Conservation (phyloP, 2,113 vertebrate genomes). For the Phylloscopus trochilus region DNA sequence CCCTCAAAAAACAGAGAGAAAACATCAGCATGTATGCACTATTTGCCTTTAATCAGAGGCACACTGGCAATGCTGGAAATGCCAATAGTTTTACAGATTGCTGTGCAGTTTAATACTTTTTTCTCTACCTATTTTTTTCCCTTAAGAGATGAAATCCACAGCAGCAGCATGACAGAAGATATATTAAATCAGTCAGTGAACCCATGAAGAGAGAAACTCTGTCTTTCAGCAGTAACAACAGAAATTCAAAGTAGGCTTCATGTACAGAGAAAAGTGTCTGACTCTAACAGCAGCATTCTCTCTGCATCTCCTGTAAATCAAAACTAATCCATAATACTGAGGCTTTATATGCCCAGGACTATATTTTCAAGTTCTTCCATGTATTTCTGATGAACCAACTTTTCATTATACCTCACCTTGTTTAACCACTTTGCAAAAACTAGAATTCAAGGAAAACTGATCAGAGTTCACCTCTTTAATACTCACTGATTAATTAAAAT, state of each 20-base stretch:
- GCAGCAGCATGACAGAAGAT: not conserved
- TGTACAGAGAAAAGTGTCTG: not conserved
- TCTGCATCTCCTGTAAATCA: not conserved
- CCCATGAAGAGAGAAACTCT: not conserved
- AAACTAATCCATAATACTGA: not conserved
- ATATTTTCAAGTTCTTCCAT: not conserved
- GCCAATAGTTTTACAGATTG: constrained; percentile 5
- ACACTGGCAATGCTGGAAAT: not conserved
- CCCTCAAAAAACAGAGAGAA: not conserved
- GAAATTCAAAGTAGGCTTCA: not conserved
- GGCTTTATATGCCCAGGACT: not conserved
- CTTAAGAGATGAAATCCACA: not conserved
- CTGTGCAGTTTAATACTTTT: not conserved
- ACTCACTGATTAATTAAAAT: not conserved
- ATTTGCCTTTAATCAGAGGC: constrained; percentile 10
- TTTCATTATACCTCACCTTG: not conserved
- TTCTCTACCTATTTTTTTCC: not conserved
- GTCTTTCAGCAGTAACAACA: not conserved
- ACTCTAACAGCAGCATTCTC: not conserved
- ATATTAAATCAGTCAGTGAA: not conserved
- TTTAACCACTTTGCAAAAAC: not conserved
- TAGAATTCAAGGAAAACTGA: not conserved
- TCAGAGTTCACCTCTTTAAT: not conserved
- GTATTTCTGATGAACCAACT: not conserved
- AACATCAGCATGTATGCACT: not conserved